Evolutionary conservation across 1,140 invertebrate genomes (phyloP).

Genomic region (Oncopodura yosiiana): DNA sequence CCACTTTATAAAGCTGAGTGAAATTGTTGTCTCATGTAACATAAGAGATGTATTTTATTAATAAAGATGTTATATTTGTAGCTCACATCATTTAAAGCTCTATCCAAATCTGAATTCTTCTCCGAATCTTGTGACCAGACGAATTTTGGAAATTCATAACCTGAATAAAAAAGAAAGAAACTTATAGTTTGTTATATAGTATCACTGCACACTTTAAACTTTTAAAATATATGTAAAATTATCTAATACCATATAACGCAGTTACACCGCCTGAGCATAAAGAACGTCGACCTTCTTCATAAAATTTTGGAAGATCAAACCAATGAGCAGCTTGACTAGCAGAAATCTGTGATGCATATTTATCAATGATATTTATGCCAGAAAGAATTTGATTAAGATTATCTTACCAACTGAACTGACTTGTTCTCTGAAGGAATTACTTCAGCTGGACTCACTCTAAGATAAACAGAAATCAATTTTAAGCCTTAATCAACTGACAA

Average conservation of each 20-base stretch:
- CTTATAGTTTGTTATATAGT: no score
- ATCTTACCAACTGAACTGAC: conserved; percentile 41
- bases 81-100: no score
- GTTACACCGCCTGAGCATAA: conserved; percentile 41
- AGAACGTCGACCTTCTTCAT: conserved; percentile 41
- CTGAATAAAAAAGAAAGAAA: not conserved
- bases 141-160: conserved; percentile 13
- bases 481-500: not conserved
- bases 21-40: no score
- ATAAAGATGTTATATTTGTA: no score
- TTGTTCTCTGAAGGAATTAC: conserved; percentile 38
- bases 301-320: conserved; percentile 44
- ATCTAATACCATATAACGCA: conserved; percentile 37
- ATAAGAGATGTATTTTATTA: no score
- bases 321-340: conserved; percentile 41
- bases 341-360: not conserved
- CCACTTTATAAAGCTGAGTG: no score
- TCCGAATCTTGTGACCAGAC: no score
- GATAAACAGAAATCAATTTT: not conserved
- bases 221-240: no score
- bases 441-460: conserved; percentile 29
- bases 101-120: no score
- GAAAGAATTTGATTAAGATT: no score
- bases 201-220: no score
- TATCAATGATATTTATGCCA: not conserved